phyloP scores from a whole-genome alignment of 2,113 vertebrate species.

The Sialia sialis region DNA sequence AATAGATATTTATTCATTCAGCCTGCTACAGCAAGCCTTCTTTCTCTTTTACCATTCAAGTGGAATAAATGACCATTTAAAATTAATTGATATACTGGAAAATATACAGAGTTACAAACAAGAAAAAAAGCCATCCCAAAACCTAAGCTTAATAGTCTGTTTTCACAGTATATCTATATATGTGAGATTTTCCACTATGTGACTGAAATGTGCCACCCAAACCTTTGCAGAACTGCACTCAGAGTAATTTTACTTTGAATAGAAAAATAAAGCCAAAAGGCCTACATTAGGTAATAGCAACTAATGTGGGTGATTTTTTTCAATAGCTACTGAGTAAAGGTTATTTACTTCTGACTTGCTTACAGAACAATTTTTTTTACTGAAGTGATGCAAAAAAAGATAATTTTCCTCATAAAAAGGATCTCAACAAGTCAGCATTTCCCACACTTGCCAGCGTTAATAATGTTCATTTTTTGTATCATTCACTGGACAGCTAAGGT shows the following conservation, averaged over 20 bases:
- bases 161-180: background rate
- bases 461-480: background rate
- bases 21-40: background rate
- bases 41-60: background rate
- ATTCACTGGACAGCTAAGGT: background rate
- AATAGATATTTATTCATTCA: background rate
- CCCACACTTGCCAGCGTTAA: background rate
- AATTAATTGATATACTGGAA: background rate
- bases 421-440: background rate
- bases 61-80: background rate
- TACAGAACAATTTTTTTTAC: background rate
- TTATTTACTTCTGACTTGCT: background rate
- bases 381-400: background rate
- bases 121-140: background rate
- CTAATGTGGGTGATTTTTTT: background rate
- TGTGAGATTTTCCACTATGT: background rate
- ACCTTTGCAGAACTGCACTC: background rate
- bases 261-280: background rate
- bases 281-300: background rate
- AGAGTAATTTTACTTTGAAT: background rate
- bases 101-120: background rate
- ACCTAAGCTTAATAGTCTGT: accelerated
- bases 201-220: background rate
- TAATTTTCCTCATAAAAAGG: background rate
- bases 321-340: background rate